A percentile compares a stretch with the other conserved stretches of the same genome.
Conservation (phyloP, 2,888 invertebrate species). For the Eupithecia tripunctaria region DNA sequence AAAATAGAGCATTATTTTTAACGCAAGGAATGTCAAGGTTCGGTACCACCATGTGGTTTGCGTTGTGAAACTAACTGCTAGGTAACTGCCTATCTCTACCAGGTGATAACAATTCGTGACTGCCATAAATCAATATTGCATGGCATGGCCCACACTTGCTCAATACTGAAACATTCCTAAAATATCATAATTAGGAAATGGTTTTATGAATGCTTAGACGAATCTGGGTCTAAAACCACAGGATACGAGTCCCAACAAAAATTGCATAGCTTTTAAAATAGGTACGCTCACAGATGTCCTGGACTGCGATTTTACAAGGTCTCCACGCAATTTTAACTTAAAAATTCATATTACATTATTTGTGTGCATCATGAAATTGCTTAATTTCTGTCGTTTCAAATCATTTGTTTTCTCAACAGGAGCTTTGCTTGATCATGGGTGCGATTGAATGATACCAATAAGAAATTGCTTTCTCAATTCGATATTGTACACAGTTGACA, state of each 20-base stretch:
- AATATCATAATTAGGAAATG: not conserved
- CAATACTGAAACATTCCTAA: not conserved
- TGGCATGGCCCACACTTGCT: not conserved
- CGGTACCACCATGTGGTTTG: conserved; percentile 73
- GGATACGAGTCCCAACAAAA: not conserved
- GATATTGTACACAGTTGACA: not conserved
- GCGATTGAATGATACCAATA: not conserved
- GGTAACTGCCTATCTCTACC: conserved; percentile 54
- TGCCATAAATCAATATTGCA: conserved; percentile 37
- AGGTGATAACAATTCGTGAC: conserved; percentile 66
- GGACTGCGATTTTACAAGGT: not conserved
- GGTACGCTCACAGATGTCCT: not conserved
- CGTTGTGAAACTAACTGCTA: conserved; percentile 65
- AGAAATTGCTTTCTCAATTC: not conserved
- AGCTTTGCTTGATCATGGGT: conserved; percentile 15
- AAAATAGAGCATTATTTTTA: conserved; percentile 83
- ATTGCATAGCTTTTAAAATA: not conserved
- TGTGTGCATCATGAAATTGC: too few relatives aligned
- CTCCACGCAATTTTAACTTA: not conserved
- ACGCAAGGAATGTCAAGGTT: conserved; percentile 82
- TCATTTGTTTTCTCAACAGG: conserved; percentile 22
- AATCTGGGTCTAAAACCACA: not conserved
- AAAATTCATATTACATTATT: not conserved
- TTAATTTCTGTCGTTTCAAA: conserved; percentile 28
- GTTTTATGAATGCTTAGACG: not conserved